Evolutionary conservation across 2,888 invertebrate species (phyloP), one percentile per base, ranked within the genome.

Genomic region (Scrobipalpa atriplicella): DNA sequence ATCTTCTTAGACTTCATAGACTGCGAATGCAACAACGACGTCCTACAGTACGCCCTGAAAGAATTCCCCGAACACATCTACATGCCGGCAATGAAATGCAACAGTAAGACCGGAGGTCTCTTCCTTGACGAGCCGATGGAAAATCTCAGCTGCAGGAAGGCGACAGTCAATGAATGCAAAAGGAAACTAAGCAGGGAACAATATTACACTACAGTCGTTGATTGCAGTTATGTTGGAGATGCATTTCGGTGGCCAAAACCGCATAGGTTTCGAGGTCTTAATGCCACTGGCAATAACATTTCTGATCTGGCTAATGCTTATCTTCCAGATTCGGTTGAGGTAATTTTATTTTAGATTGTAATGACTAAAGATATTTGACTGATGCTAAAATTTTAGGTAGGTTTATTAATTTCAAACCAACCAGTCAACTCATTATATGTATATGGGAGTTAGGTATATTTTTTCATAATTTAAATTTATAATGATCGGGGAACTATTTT

Each of bases 171-270:
- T 41, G 21, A n/a, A 11, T 62, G 61, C 19, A 41, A 13, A 16
- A 41, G 61, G 41, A 62, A n/a, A 19, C 5, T 62, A 13, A 41
- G 41, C 43, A 43, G 41, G 19, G 18, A 18, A 11, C 18, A 19
- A 38, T 19, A 62, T 36, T 38, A 16, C 29, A 58, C 38, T 6
- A 58, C 58, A 16, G 38, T 58, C 13, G 38, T 58, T 11, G 58
- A 58, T 16, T 58, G 58, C 29, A 58, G 58, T 38, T 6, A 10
- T 38, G 8, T 16, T 36, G 38, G 16, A 16, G 16, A 62, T 1
- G 19, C 41, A 10, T 43, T 62, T 13, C 61, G 61, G n/a, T 62
- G 61, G 61, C 39, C 58, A 16, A n/a, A 38, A n/a, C 36, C 58
- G 58, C n/a, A 58, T 9, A 38, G 38, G n/a, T 38, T 58, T 11